Conservation (phyloP, 2,797 vertebrate genomes). For the Gadopsis marmoratus region DNA sequence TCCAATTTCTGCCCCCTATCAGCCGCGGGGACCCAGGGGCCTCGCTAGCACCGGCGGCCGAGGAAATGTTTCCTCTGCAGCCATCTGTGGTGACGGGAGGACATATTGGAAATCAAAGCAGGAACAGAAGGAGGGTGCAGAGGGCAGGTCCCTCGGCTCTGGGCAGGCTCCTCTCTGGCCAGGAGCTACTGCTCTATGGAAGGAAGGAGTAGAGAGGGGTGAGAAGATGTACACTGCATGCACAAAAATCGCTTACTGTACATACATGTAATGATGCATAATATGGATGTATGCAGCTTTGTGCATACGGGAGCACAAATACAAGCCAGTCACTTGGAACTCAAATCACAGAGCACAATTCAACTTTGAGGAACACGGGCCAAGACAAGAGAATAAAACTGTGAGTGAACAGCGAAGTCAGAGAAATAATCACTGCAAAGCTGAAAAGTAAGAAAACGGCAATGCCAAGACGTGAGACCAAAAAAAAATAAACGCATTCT, state of each 20-base stretch:
- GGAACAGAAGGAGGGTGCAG: slow-evolving; percentile 84
- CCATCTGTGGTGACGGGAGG: slow-evolving; percentile 90
- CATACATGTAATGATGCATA: slow-evolving; percentile 31
- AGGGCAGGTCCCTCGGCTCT: slow-evolving; percentile 74
- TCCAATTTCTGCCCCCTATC: slow-evolving; percentile 86
- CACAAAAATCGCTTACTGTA: slow-evolving; percentile 4
- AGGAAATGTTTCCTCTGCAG: slow-evolving; percentile 85
- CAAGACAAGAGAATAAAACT: slow-evolving; percentile 6
- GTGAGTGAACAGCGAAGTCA: slow-evolving; percentile 22
- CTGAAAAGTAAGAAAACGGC: slow-evolving; percentile 25
- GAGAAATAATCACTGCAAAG: slow-evolving; percentile 32
- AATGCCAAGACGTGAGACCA: slow-evolving; percentile 26
- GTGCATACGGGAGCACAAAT: slow-evolving; percentile 26
- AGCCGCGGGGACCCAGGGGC: slow-evolving; percentile 78
- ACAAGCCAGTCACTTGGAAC: not conserved
- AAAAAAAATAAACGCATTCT: slow-evolving; percentile 35
- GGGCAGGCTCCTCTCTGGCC: slow-evolving; percentile 70
- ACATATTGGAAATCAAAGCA: slow-evolving; percentile 90
- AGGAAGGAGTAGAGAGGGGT: slow-evolving; percentile 31
- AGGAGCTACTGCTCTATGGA: slow-evolving; percentile 42
- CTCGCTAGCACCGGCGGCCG: slow-evolving; percentile 80
- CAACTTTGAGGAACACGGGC: slow-evolving; percentile 2
- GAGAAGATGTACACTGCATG: slow-evolving; percentile 31
- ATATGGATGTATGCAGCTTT: slow-evolving; percentile 2
- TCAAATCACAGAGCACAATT: not conserved